A percentile compares a stretch with the other conserved stretches of the same genome.
Evolutionary conservation across 2,113 vertebrate species (phyloP).

Genomic region (Phocoena phocoena): DNA sequence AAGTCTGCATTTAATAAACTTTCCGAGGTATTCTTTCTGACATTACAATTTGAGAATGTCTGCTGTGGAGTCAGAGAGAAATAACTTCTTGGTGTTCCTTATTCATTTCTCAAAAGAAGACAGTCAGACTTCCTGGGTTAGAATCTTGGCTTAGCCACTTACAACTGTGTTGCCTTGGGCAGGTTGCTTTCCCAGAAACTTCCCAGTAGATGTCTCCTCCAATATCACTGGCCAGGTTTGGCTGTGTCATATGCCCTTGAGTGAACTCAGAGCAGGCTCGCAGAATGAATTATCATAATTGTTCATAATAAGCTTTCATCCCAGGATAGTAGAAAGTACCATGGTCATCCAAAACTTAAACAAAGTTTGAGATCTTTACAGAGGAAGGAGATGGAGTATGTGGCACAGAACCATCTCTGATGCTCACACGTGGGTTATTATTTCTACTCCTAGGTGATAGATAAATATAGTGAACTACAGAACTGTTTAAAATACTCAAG

Average conservation of each 20-base stretch:
- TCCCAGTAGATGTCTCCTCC: neutral
- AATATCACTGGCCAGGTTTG: neutral
- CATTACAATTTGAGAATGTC: neutral
- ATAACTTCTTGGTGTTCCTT: neutral
- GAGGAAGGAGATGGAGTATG: neutral
- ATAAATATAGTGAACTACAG: neutral
- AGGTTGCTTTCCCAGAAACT: neutral
- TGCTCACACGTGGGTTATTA: neutral
- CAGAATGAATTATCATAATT: constrained; percentile 10
- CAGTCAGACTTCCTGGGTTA: neutral
- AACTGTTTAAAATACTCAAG: neutral
- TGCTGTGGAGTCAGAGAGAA: neutral
- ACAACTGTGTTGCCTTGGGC: neutral
- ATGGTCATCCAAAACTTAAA: constrained; percentile 2
- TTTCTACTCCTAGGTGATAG: neutral
- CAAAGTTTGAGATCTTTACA: constrained; percentile 3
- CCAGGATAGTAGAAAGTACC: neutral
- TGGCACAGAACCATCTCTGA: neutral
- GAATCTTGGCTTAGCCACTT: neutral
- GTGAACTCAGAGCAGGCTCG: neutral
- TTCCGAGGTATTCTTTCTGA: neutral
- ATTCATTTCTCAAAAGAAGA: neutral
- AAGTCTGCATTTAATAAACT: neutral
- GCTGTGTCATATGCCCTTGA: neutral
- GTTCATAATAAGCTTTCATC: constrained; percentile 42